Evolutionary conservation across 2,113 vertebrate genomes (phyloP).

Genomic region (Aix galericulata): DNA sequence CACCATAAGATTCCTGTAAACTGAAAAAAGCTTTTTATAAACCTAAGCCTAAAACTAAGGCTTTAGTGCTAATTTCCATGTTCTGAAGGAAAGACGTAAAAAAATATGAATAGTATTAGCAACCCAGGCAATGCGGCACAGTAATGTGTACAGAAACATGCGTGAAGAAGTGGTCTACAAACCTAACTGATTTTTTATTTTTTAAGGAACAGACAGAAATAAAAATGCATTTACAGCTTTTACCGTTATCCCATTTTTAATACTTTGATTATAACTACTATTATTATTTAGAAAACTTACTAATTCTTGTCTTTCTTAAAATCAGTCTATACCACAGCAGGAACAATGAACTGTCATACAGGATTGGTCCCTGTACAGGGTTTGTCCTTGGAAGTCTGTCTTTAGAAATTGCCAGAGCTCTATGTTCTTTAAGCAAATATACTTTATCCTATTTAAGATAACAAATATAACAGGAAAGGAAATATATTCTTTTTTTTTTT

Average conservation of each 20-base stretch:
- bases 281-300: background rate
- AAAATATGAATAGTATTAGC: background rate
- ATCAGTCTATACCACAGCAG: background rate
- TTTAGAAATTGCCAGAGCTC: background rate
- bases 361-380: background rate
- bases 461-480: background rate
- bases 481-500: background rate
- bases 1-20: background rate
- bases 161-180: background rate
- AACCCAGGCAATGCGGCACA: background rate
- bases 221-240: background rate
- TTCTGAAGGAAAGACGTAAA: background rate
- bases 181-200: background rate
- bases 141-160: background rate
- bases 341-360: background rate
- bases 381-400: background rate
- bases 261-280: background rate
- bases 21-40: conserved; percentile 25
- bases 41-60: background rate
- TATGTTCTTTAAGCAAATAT: background rate
- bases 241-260: background rate
- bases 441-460: background rate
- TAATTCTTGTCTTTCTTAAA: background rate
- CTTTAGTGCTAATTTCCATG: background rate
- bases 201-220: background rate